phyloP scores from a whole-genome alignment of 2,113 vertebrate genomes.

The Phodopus roborovskii region DNA sequence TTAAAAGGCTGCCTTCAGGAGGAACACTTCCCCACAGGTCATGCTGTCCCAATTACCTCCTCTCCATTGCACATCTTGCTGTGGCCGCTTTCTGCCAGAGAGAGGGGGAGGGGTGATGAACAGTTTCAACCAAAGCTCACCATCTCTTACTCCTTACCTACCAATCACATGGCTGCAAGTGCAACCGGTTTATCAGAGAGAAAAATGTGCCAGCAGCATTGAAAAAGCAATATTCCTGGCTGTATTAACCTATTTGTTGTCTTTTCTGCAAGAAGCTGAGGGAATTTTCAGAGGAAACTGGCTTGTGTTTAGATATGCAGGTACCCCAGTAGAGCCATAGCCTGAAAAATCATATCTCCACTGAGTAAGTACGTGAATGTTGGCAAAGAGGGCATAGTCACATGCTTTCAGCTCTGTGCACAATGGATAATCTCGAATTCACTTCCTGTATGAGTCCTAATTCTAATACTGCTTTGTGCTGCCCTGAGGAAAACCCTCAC shows the following conservation, averaged over 20 bases:
- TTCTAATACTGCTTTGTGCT: background rate
- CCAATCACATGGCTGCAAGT: background rate
- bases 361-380: background rate
- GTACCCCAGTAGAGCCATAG: background rate
- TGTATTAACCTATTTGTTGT: background rate
- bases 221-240: background rate
- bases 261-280: background rate
- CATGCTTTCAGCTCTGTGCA: background rate
- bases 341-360: background rate
- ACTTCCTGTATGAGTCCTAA: background rate
- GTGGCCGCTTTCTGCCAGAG: background rate
- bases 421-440: slow-evolving; percentile 5
- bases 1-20: background rate
- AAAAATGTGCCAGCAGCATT: background rate
- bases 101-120: background rate
- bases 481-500: background rate
- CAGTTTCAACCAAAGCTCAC: background rate
- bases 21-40: background rate
- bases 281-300: background rate
- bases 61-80: background rate
- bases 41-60: background rate
- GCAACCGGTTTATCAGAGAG: background rate
- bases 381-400: background rate
- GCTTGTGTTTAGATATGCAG: background rate
- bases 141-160: background rate